These are phyloP conservation scores for Amphilophus citrinellus DNA, from an alignment of 2,113 vertebrate genomes.

Conservation along the genomic window DNA sequence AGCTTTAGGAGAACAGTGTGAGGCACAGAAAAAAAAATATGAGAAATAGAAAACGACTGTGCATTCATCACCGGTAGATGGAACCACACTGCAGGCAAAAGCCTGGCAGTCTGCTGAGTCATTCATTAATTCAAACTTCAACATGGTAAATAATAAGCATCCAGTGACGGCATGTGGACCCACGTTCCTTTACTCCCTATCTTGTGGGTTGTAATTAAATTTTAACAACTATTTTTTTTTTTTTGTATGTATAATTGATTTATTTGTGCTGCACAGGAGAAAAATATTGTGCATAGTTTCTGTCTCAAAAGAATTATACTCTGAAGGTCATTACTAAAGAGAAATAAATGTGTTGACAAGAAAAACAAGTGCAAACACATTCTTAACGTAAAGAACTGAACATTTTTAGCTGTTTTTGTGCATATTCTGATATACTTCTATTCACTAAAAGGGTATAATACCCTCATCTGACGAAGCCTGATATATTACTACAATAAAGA, in stretches of 20 bases:
- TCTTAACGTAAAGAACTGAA: background rate
- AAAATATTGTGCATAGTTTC: background rate
- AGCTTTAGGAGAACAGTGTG: background rate
- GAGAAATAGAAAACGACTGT: background rate
- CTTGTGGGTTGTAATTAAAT: background rate
- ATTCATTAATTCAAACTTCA: conserved; percentile 17
- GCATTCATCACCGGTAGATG: background rate
- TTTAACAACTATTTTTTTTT: background rate
- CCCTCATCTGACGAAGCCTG: background rate
- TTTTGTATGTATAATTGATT: background rate
- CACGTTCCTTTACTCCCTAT: no score
- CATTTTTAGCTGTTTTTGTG: background rate
- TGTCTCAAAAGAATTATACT: background rate
- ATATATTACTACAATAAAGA: background rate
- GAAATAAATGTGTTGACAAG: fast-evolving
- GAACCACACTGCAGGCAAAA: background rate
- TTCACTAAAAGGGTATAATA: background rate
- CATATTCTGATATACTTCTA: background rate
- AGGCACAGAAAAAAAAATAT: background rate
- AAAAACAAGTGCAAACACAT: background rate
- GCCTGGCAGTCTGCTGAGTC: background rate
- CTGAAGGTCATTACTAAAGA: background rate
- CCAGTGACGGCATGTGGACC: background rate
- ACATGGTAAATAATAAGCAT: background rate
- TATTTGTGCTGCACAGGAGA: background rate